Evolutionary conservation across 2,797 vertebrate genomes (phyloP).

Genomic region (Meda fulgida): DNA sequence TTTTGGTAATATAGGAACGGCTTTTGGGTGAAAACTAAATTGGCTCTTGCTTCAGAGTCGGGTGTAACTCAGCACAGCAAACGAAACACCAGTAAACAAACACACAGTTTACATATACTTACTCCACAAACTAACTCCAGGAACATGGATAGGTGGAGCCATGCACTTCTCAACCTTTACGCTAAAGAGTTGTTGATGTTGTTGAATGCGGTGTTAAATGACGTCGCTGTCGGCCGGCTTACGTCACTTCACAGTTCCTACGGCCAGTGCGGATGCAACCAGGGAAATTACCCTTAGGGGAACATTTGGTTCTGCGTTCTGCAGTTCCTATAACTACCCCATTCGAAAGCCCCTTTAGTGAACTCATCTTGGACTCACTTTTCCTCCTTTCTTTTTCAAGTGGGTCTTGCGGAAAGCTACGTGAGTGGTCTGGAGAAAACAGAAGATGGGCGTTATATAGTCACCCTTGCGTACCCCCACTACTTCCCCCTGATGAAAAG

Average conservation of each 20-base stretch:
- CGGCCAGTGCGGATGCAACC: too few species aligned
- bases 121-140: neutral
- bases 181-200: neutral
- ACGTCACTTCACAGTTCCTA: neutral
- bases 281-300: neutral
- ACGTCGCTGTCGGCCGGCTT: neutral
- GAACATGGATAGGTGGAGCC: too few species aligned
- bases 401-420: conserved; percentile 88
- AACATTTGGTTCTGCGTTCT: neutral
- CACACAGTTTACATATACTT: neutral
- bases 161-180: neutral
- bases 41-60: neutral
- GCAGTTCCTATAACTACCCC: neutral
- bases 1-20: neutral
- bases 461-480: conserved; percentile 93
- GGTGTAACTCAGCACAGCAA: neutral
- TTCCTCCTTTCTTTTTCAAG: conserved; percentile 68
- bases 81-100: neutral
- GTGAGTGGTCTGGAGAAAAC: conserved; percentile 85
- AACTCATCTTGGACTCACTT: neutral
- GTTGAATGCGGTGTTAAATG: neutral
- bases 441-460: conserved; percentile 78
- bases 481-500: conserved; percentile 95
- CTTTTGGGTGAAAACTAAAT: neutral
- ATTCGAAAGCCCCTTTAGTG: neutral